Conservation (phyloP, 64 coral and sea anemone species). For the Montipora foliosa region DNA sequence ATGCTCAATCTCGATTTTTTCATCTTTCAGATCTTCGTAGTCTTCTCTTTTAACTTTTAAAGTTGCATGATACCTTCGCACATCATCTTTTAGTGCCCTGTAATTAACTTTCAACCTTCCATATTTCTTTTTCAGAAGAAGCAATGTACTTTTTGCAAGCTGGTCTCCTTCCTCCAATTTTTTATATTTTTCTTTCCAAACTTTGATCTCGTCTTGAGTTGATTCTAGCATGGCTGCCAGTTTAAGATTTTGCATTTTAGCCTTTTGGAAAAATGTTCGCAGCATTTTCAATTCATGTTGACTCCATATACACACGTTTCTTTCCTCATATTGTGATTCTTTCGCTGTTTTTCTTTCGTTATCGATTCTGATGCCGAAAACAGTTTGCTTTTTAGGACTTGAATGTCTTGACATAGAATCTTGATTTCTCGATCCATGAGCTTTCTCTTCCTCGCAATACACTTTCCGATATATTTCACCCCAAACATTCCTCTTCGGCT, state of each 20-base stretch:
- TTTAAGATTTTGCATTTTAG: conserved; percentile 86
- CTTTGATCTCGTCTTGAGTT: conserved; percentile 10
- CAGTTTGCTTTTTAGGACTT: not conserved
- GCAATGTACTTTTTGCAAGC: conserved; percentile 51
- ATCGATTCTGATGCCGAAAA: not conserved
- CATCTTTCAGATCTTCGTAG: conserved; percentile 48
- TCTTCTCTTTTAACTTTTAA: conserved; percentile 63
- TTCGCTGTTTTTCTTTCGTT: not conserved
- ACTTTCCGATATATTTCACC: conserved; percentile 70
- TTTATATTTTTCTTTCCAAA: conserved; percentile 60
- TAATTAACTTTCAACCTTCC: conserved; percentile 86
- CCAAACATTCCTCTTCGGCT: not conserved
- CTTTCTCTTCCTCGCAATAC: conserved; percentile 39
- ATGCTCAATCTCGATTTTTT: conserved; percentile 39
- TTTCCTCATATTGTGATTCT: not conserved
- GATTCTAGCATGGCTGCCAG: conserved; percentile 69
- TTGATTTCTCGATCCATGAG: not conserved
- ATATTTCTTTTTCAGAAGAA: conserved; percentile 72
- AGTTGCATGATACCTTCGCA: conserved; percentile 72
- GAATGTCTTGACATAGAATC: too few relatives aligned
- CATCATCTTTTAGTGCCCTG: conserved; percentile 89
- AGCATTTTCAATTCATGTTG: conserved; percentile 71
- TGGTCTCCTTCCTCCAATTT: not conserved
- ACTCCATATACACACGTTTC: conserved; percentile 72
- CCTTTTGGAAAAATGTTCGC: conserved; percentile 78